Base-by-base conservation (phyloP, 2,113 vertebrate genomes). In the Hippocampus zosterae region DNA sequence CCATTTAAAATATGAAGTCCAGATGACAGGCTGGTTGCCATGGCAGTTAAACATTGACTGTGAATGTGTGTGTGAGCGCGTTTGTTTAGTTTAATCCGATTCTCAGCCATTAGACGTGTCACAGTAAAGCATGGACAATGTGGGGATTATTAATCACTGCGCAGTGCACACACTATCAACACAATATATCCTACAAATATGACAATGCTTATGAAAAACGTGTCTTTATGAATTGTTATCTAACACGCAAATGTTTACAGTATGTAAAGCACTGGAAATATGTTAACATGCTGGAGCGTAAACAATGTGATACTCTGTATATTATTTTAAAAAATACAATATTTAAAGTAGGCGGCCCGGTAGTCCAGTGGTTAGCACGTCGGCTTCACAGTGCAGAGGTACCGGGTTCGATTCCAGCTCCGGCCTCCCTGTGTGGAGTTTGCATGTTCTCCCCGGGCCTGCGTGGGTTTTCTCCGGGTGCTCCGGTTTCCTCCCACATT, bases 51-150 rank as follows among this genome's bases (percentile, higher is more conserved):
- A 83, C 48, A 29, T 48, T 8, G 73, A 46, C 25, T 69, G 13
- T 33, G 25, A n/a, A n/a, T n/a, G n/a, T n/a, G 25, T 27, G 25
- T 48, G 16, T 48, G 59, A 53, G 66, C 25, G 56, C 44, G 13
- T 57, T 44, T 44, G n/a, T 65, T 44, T 1, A 27, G 48, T 77
- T 73, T 88, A 88, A 87, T 83, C 64, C 57, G 78, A 86, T 87
- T 89, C 76, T 80, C 48, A 56, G 65, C 77, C 84, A 88, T 89
- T 88, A 88, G 65, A 15, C 64, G 82, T 83, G 77, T 55, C 74
- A 65, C 73, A 46, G 76, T 71, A 23, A 69, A 60, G 60, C 74
- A 52, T 55, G 59, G 37, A 23, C 67, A 25, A 64, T 55, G 48
- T 11, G 57, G 44, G 83, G 72, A 59, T 83, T 70, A 82, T 75